phyloP scores from a whole-genome alignment of 2,113 vertebrate genomes.

The Halichoeres trimaculatus region DNA sequence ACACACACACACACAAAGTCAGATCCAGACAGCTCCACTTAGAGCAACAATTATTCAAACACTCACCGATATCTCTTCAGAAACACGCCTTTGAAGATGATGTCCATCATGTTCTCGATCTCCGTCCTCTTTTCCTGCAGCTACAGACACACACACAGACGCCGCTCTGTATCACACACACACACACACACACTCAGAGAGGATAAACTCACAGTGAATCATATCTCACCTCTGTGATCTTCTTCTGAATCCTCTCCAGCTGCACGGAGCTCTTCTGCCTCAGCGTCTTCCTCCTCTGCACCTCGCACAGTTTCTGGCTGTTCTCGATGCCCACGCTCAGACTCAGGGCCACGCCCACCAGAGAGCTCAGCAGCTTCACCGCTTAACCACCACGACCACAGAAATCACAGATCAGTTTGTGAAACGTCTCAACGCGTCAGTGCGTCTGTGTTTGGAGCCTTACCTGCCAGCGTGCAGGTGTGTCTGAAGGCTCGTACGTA shows the following conservation, averaged over 20 bases:
- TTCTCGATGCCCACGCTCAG: conserved; percentile 86
- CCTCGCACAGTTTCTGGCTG: conserved; percentile 84
- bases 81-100: conserved; percentile 91
- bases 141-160: conserved; percentile 68
- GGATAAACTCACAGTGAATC: neutral
- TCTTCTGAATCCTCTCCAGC: conserved; percentile 85
- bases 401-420: neutral
- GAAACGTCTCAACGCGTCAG: accelerated
- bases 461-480: conserved; percentile 94
- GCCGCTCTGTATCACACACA: neutral
- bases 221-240: conserved; percentile 85
- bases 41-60: neutral
- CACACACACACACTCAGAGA: neutral
- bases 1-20: neutral
- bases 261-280: conserved; percentile 79
- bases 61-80: conserved; percentile 90
- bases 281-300: conserved; percentile 82
- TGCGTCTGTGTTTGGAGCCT: neutral
- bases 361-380: conserved; percentile 88
- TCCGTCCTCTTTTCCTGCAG: conserved; percentile 86
- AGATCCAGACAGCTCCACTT: too few relatives aligned
- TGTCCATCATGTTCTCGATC: conserved; percentile 89
- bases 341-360: conserved; percentile 84
- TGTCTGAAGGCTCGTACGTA: conserved; percentile 89
- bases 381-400: conserved; percentile 73